phyloP scores from a whole-genome alignment of 2,113 vertebrate species.

The Miniopterus natalensis region DNA sequence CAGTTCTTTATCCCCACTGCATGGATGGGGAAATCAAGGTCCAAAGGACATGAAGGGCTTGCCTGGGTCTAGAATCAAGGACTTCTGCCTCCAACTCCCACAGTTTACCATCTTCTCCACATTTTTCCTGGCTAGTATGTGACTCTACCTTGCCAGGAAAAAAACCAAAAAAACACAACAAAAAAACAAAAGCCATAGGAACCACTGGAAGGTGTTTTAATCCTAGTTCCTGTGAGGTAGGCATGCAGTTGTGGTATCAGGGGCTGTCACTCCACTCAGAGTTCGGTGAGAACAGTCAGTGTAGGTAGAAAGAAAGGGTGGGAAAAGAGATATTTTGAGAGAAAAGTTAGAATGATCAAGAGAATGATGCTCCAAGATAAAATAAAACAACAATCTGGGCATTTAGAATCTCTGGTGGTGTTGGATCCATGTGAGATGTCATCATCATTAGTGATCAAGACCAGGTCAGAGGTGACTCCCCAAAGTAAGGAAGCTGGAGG shows the following conservation, averaged over 20 bases:
- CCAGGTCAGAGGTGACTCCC: neutral
- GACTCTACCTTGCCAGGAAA: neutral
- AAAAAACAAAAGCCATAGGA: slow-evolving; percentile 12
- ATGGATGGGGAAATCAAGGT: neutral
- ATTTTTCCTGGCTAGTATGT: neutral
- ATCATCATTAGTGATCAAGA: neutral
- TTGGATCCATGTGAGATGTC: neutral
- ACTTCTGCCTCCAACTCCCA: neutral
- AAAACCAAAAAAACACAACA: too few relatives aligned
- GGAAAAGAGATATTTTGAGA: neutral
- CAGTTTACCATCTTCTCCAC: neutral
- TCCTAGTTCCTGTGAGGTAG: neutral
- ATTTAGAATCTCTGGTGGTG: neutral
- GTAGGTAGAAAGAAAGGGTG: neutral
- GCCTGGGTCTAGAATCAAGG: neutral
- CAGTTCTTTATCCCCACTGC: neutral
- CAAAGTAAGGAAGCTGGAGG: neutral
- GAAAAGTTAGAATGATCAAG: slow-evolving; percentile 4
- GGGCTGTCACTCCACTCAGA: neutral
- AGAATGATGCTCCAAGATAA: neutral
- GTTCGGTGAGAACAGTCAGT: neutral
- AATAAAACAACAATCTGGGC: neutral
- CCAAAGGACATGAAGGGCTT: neutral
- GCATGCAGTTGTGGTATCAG: neutral
- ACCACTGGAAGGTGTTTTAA: neutral